Base-by-base conservation (phyloP, 1,140 invertebrate genomes). In the Papilio xuthus region DNA sequence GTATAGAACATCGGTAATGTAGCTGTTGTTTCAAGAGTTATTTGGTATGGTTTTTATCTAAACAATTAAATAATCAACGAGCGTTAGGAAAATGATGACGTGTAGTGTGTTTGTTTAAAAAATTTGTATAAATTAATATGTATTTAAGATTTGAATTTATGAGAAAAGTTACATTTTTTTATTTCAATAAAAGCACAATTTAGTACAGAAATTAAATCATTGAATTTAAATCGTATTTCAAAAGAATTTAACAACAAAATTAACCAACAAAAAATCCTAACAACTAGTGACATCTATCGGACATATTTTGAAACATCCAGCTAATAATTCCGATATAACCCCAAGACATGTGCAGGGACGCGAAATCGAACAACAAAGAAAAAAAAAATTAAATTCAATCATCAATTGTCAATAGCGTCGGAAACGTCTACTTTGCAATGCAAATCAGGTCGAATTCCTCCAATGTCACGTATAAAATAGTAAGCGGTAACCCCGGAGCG, bases 341-440 rank as follows among this genome's bases (percentile, higher is more conserved):
- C 50, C 23, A 23, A 53, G 77, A 81, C 86, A 89, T 87, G 86
- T 88, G 86, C 82, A 78, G 80, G 86, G 75, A 82, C 79, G 85
- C 83, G 83, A 83, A 85, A 84, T 76, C 82, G 71, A 79, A 81
- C 84, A 86, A 76, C 28, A 53, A 47, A n/a, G 44, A 41, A 41
- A 41, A 76, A n/a, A 60, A 81, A 79, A 79, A 42, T 79, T 67
- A 80, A 84, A 86, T 77, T 90, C 86, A 87, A 89, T 89, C 86
- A 89, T 89, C 86, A 85, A 85, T 84, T 85, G 87, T 87, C 86
- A 87, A 86, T 88, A 89, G 82, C 77, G 79, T 79, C 86, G 90
- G 87, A 91, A 90, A 86, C 82, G 80, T 70, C 81, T 81, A 74
- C 79, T 90, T 87, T 88, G 88, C 88, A 91, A 83, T 89, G 85